Percentiles rank a stretch among this genome's conserved stretches.
Evolutionary conservation across 2,113 vertebrate genomes (phyloP).

Genomic region (Tachysurus fulvidraco): DNA sequence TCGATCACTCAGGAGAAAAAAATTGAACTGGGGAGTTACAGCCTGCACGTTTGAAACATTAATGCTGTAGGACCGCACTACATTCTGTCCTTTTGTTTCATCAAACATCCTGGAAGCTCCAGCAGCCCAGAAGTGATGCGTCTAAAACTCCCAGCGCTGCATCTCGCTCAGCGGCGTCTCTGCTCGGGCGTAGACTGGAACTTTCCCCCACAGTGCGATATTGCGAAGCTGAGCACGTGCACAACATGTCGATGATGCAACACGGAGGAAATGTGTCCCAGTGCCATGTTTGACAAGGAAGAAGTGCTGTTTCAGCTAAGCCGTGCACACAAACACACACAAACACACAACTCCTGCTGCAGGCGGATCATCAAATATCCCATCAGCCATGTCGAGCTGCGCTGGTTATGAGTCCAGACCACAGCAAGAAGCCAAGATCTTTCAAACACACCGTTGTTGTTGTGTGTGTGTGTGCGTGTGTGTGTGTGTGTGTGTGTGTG

Average conservation of each 20-base stretch:
- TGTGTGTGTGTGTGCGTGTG: not conserved
- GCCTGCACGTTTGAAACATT: not conserved
- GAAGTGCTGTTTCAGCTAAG: conserved; percentile 34
- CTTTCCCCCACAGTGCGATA: not conserved
- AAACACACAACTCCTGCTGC: conserved; percentile 12
- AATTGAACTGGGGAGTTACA: not conserved
- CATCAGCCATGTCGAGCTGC: conserved; percentile 21
- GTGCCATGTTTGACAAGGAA: conserved; percentile 34
- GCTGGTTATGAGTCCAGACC: conserved; percentile 67
- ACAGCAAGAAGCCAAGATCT: conserved; percentile 57
- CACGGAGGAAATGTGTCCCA: conserved; percentile 19
- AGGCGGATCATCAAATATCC: conserved; percentile 1
- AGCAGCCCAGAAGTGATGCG: not conserved
- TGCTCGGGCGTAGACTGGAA: not conserved
- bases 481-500: not conserved
- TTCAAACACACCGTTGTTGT: not conserved
- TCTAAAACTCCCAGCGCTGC: not conserved
- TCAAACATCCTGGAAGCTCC: conserved; percentile 1
- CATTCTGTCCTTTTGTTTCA: not conserved
- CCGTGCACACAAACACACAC: conserved; percentile 28
- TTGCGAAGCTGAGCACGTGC: conserved; percentile 7
- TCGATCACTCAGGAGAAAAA: not conserved
- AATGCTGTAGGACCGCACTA: not conserved
- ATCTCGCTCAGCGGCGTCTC: not conserved
- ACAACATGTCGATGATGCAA: conserved; percentile 27